phyloP scores from a whole-genome alignment of 1,140 invertebrate genomes.

The Drosophila sulfurigaster region DNA sequence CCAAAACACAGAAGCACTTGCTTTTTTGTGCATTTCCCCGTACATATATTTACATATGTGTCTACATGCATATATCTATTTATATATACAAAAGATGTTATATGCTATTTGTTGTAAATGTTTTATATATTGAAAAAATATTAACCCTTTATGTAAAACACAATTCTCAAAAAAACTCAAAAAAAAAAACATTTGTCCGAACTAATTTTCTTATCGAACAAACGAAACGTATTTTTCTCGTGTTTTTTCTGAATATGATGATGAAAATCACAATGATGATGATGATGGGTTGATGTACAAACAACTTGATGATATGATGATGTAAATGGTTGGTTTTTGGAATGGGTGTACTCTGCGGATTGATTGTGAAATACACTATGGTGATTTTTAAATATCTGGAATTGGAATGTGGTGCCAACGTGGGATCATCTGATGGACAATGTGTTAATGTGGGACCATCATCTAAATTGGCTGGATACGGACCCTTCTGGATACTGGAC shows the following conservation, averaged over 20 bases:
- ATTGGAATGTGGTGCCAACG: constrained; percentile 73
- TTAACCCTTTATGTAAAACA: constrained; percentile 77
- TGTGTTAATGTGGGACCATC: constrained; percentile 17
- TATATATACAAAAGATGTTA: constrained; percentile 63
- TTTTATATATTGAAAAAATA: constrained; percentile 63
- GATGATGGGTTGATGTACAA: constrained; percentile 73
- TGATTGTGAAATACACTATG: constrained; percentile 26
- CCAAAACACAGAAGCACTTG: constrained; percentile 40
- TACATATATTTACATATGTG: constrained; percentile 62
- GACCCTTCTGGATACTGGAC: constrained; percentile 13
- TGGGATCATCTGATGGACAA: constrained; percentile 50
- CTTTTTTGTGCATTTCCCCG: constrained; percentile 37
- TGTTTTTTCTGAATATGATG: constrained; percentile 85
- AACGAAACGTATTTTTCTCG: constrained; percentile 85
- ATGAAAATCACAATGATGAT: constrained; percentile 84
- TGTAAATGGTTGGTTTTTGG: constrained; percentile 66
- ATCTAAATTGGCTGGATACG: constrained; percentile 38
- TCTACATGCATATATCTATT: constrained; percentile 56
- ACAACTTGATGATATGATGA: constrained; percentile 77
- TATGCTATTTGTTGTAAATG: constrained; percentile 74
- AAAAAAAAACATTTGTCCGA: constrained; percentile 83
- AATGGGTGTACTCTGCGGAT: constrained; percentile 40
- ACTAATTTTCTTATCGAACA: constrained; percentile 85
- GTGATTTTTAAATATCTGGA: constrained; percentile 45
- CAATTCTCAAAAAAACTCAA: constrained; percentile 61